phyloP scores from a whole-genome alignment of 2,888 invertebrate genomes.

The Pantelozetes paolii region DNA sequence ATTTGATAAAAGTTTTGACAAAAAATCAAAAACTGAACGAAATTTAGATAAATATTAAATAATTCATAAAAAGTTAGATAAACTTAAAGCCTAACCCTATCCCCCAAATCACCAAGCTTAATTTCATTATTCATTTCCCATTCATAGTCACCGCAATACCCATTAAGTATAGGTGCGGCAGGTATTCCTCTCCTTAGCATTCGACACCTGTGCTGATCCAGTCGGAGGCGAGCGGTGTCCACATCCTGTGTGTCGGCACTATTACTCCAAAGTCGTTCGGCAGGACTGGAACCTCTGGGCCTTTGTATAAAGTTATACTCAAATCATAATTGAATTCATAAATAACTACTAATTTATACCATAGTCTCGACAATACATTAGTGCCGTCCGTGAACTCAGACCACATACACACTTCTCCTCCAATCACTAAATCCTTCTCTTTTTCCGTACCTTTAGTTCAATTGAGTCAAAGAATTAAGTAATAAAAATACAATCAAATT shows the following conservation, averaged over 20 bases:
- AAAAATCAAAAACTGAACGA: no score
- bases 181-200: slow-evolving; percentile 57
- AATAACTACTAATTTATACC: slow-evolving; percentile 54
- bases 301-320: slow-evolving; percentile 36
- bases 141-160: slow-evolving; percentile 51
- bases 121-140: slow-evolving; percentile 15
- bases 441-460: slow-evolving; percentile 43
- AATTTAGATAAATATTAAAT: no score
- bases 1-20: no score
- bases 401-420: slow-evolving; percentile 93
- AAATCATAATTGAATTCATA: background rate
- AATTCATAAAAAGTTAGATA: no score
- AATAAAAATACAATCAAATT: background rate
- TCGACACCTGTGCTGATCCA: slow-evolving; percentile 60
- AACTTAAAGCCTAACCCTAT: slow-evolving; percentile 6
- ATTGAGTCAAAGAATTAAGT: background rate
- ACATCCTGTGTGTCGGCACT: slow-evolving; percentile 51
- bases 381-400: slow-evolving; percentile 72
- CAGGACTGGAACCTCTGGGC: slow-evolving; percentile 76
- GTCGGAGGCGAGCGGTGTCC: slow-evolving; percentile 55
- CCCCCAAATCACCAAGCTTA: background rate
- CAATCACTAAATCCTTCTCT: slow-evolving; percentile 56
- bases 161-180: slow-evolving; percentile 51
- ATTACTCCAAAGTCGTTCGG: slow-evolving; percentile 75
- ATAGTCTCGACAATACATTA: slow-evolving; percentile 62